phyloP scores from a whole-genome alignment of 2,113 vertebrate species.

The Phylloscopus trochilus region DNA sequence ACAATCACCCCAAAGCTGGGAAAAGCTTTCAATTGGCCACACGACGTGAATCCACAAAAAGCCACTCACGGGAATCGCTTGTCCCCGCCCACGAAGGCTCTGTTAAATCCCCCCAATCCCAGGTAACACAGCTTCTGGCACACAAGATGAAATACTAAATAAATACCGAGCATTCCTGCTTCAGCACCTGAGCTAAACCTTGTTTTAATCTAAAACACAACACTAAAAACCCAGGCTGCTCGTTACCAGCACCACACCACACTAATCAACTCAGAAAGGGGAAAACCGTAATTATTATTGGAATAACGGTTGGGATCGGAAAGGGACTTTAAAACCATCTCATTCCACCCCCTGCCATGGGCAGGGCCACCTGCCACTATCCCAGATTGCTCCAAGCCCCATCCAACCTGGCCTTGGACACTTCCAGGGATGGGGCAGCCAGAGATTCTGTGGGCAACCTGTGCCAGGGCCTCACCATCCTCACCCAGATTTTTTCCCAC shows the following conservation, averaged over 20 bases:
- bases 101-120: not conserved
- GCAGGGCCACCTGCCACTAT: accelerated
- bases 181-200: not conserved
- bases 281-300: accelerated
- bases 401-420: accelerated
- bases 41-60: accelerated
- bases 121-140: not conserved
- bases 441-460: accelerated
- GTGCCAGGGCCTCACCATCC: not conserved
- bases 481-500: not conserved
- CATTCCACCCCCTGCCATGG: accelerated
- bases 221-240: not conserved
- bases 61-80: accelerated
- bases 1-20: accelerated
- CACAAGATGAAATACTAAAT: not conserved
- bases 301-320: not conserved
- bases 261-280: not conserved
- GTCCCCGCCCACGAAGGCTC: accelerated
- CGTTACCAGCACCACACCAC: not conserved
- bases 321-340: not conserved
- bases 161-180: accelerated
- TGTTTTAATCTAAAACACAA: not conserved
- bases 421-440: not conserved
- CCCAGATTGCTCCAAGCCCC: accelerated
- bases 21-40: accelerated